These are phyloP conservation scores for Agrochola lychnidis DNA, from an alignment of 2,888 invertebrate genomes.

Conservation along the genomic window DNA sequence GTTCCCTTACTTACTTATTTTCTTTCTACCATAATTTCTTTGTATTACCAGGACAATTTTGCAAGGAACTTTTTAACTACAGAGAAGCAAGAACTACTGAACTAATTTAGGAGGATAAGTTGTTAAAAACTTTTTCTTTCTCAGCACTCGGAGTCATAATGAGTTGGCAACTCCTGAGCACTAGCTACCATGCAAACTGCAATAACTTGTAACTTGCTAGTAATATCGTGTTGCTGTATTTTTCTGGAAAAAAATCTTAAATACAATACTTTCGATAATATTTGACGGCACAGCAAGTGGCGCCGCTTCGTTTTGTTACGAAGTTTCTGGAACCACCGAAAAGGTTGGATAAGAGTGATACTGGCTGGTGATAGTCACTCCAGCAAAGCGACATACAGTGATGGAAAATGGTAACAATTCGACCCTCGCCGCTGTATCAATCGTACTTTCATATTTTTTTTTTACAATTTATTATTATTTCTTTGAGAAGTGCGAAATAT, in stretches of 20 bases:
- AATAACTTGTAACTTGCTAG: conserved; percentile 33
- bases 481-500: too few relatives aligned
- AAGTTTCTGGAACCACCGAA: background rate
- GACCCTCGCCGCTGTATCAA: too few relatives aligned
- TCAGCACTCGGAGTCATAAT: conserved; percentile 34
- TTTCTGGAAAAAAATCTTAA: conserved; percentile 12
- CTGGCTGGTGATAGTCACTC: background rate
- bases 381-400: background rate
- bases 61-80: conserved; percentile 42
- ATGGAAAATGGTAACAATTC: too few relatives aligned
- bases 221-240: conserved; percentile 14
- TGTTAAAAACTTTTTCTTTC: conserved; percentile 46
- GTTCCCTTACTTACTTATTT: background rate
- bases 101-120: conserved; percentile 45
- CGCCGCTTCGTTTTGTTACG: background rate
- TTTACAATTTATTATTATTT: too few relatives aligned
- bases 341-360: background rate
- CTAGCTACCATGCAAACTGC: conserved; percentile 13
- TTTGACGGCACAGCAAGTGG: background rate
- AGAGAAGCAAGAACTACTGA: conserved; percentile 39
- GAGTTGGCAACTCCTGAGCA: conserved; percentile 42
- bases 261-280: background rate
- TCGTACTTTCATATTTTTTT: too few relatives aligned
- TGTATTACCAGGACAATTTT: conserved; percentile 29
- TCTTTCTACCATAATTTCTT: conserved; percentile 25